phyloP scores from a whole-genome alignment of 2,113 vertebrate genomes.

The Chaetops frenatus region DNA sequence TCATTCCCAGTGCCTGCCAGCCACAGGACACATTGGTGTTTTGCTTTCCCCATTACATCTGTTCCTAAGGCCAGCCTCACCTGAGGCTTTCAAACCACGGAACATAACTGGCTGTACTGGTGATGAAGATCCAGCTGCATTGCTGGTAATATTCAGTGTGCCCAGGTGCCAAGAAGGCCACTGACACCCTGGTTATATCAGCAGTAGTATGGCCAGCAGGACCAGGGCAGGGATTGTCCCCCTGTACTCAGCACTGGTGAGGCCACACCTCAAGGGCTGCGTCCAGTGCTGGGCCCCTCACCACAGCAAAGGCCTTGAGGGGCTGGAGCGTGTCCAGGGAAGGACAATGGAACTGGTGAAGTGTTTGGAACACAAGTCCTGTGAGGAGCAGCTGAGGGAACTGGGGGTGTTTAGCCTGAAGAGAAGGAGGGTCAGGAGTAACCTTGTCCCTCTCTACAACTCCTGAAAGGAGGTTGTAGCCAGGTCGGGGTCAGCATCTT shows the following conservation, averaged over 20 bases:
- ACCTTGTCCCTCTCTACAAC: not conserved
- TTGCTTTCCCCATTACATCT: not conserved
- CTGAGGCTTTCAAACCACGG: accelerated
- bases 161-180: not conserved
- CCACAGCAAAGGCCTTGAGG: accelerated
- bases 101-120: accelerated
- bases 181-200: accelerated
- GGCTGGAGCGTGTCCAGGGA: not conserved
- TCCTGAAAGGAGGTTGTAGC: not conserved
- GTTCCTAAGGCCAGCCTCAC: not conserved
- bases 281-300: accelerated
- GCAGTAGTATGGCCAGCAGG: accelerated
- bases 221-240: not conserved
- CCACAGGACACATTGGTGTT: accelerated
- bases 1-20: accelerated
- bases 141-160: not conserved
- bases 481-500: not conserved
- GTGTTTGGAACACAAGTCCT: not conserved
- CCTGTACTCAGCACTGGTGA: accelerated
- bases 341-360: not conserved
- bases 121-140: not conserved
- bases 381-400: not conserved
- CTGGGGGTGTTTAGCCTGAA: no score
- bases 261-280: accelerated
- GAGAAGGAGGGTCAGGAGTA: no score